These are phyloP conservation scores for Drosophila takahashii DNA, from an alignment of 1,140 invertebrate genomes.

Conservation along the genomic window DNA sequence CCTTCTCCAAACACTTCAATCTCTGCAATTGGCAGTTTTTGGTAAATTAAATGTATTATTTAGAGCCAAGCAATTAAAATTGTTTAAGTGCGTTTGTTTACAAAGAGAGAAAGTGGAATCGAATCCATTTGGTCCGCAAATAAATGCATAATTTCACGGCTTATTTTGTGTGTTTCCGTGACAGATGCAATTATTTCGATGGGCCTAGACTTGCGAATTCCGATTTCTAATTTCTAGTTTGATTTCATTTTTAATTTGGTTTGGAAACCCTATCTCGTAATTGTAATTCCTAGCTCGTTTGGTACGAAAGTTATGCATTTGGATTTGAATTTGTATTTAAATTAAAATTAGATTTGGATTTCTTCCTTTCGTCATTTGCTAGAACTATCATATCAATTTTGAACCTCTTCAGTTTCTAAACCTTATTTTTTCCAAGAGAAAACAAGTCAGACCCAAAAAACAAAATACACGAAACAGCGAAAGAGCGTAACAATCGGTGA, in stretches of 20 bases:
- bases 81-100: slow-evolving; percentile 60
- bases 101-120: slow-evolving; percentile 48
- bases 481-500: slow-evolving; percentile 27
- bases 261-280: slow-evolving; percentile 43
- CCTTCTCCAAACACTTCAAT: slow-evolving; percentile 12
- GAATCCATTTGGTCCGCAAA: slow-evolving; percentile 47
- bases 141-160: slow-evolving; percentile 58
- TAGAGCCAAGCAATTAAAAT: slow-evolving; percentile 57
- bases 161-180: slow-evolving; percentile 8
- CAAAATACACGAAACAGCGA: slow-evolving; percentile 31
- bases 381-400: slow-evolving; percentile 31
- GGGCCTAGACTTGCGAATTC: slow-evolving; percentile 21
- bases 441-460: slow-evolving; percentile 22
- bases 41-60: slow-evolving; percentile 71
- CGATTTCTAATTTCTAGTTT: slow-evolving; percentile 27
- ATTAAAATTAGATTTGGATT: slow-evolving; percentile 62
- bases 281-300: slow-evolving; percentile 74
- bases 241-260: slow-evolving; percentile 30
- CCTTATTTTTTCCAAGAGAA: slow-evolving; percentile 38
- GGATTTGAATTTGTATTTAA: slow-evolving; percentile 59
- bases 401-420: slow-evolving; percentile 12
- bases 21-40: slow-evolving; percentile 62
- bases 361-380: slow-evolving; percentile 41
- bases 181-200: slow-evolving; percentile 64
- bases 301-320: slow-evolving; percentile 74